Conservation (phyloP, 2,888 invertebrate species). For the Oscheius sp. region DNA sequence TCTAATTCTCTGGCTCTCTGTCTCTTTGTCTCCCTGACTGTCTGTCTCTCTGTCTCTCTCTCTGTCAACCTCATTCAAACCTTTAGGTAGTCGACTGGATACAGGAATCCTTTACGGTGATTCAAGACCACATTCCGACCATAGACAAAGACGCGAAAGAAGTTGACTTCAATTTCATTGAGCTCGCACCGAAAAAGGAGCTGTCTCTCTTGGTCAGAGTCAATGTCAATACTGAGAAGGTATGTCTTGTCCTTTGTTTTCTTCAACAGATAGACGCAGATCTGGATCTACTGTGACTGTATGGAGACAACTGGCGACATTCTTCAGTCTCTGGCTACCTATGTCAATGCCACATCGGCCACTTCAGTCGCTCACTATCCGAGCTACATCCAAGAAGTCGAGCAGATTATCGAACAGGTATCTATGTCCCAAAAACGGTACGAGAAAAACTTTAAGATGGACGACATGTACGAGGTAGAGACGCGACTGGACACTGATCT, state of each 20-base stretch:
- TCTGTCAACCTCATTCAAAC: too few relatives aligned
- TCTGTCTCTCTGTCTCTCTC: too few relatives aligned
- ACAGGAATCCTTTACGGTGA: conserved; percentile 43
- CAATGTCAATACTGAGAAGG: conserved; percentile 37
- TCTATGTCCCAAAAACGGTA: neutral
- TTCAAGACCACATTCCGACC: conserved; percentile 22
- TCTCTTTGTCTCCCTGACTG: too few relatives aligned
- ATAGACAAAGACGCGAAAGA: conserved; percentile 37
- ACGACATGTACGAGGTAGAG: conserved; percentile 63
- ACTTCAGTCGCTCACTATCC: conserved; percentile 62
- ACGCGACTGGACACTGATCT: conserved; percentile 65
- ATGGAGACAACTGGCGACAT: conserved; percentile 65
- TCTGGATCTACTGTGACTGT: conserved; percentile 57
- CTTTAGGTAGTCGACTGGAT: conserved; percentile 49
- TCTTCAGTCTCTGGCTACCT: conserved; percentile 64
- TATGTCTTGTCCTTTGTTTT: neutral
- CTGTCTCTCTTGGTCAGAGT: conserved; percentile 17
- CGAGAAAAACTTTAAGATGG: conserved; percentile 55
- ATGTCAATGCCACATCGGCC: conserved; percentile 48
- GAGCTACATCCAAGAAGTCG: conserved; percentile 50
- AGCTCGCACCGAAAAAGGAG: conserved; percentile 41
- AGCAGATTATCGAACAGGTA: conserved; percentile 56
- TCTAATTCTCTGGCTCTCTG: too few relatives aligned
- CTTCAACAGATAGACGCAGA: conserved; percentile 15
- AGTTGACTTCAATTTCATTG: conserved; percentile 46